Evolutionary conservation across 2,113 vertebrate species (phyloP), one percentile per base, ranked within the genome.

Genomic region (Panthera uncia): DNA sequence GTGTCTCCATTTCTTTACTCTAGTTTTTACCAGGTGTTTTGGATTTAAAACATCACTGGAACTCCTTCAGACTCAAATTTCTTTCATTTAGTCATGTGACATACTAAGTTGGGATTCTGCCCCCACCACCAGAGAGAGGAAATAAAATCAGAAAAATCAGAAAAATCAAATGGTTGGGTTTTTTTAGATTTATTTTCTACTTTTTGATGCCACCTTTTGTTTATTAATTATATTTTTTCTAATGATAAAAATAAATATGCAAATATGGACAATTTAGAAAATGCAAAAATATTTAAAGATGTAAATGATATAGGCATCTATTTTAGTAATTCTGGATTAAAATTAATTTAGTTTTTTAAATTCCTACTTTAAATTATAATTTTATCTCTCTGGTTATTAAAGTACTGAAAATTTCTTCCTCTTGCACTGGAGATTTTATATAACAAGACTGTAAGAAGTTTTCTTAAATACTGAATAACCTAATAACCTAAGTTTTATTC

Each of bases 231-330:
- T 29, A 15, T n/a, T 94, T 90, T 52, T 61, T 69, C 76, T 90
- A 11, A 65, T 93, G 23, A 96, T 93, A 92, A 85, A 86, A 94
- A 92, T 31, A 74, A 93, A 68, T 38, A 76, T 15, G 4, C 1
- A 94, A 85, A 78, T 81, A 79, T 50, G 9, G 31, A 89, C 96
- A 92, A 83, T 41, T 83, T 92, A 87, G 61, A 71, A 95, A 94
- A 69, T 81, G 31, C 21, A 94, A 94, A 97, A 92, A 25, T 38
- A 13, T 83, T 81, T 88, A n/a, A 88, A 93, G 48, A 55, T 52
- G 0, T 89, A 94, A 95, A 45, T 45, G 18, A 79, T 71, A 74
- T 10, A 79, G 5, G 14, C 36, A 94, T 87, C 25, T 78, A 50
- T 38, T 3, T 61, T 80, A 96, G 38, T 82, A 95, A 84, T 65